A percentile compares a stretch with the other conserved stretches of the same genome.
phyloP scores from a whole-genome alignment of 1,140 invertebrate species.

The Musca vetustissima region DNA sequence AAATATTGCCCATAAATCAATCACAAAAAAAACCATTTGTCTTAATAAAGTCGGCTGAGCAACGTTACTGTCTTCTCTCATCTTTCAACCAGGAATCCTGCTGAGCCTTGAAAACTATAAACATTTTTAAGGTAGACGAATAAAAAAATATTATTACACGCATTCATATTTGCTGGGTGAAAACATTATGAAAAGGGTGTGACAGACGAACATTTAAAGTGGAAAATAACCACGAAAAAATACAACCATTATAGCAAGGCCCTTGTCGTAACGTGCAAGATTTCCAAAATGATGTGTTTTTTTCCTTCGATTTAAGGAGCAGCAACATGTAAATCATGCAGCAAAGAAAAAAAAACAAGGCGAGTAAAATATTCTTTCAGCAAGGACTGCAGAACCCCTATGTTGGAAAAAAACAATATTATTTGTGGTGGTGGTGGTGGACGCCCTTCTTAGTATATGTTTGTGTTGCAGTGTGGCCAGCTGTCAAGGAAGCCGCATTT shows the following conservation, averaged over 20 bases:
- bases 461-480: neutral
- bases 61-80: slow-evolving; percentile 2
- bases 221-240: neutral
- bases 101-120: no score
- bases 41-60: slow-evolving; percentile 28
- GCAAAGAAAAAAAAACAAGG: neutral
- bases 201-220: slow-evolving; percentile 22
- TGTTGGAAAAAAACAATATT: neutral
- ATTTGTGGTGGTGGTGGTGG: neutral
- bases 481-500: slow-evolving; percentile 5
- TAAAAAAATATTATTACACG: slow-evolving; percentile 22
- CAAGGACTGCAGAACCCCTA: neutral
- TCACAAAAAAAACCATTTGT: slow-evolving; percentile 26
- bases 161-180: neutral
- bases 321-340: neutral
- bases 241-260: slow-evolving; percentile 9
- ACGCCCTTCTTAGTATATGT: no score
- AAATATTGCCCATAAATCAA: slow-evolving; percentile 6
- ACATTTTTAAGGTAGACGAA: neutral
- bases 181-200: slow-evolving; percentile 28
- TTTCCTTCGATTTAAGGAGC: neutral
- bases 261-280: slow-evolving; percentile 27
- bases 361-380: no score
- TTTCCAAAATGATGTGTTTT: slow-evolving; percentile 8
- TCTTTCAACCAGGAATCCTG: neutral